phyloP scores from a whole-genome alignment of 2,113 vertebrate genomes.

The Probosciger aterrimus region DNA sequence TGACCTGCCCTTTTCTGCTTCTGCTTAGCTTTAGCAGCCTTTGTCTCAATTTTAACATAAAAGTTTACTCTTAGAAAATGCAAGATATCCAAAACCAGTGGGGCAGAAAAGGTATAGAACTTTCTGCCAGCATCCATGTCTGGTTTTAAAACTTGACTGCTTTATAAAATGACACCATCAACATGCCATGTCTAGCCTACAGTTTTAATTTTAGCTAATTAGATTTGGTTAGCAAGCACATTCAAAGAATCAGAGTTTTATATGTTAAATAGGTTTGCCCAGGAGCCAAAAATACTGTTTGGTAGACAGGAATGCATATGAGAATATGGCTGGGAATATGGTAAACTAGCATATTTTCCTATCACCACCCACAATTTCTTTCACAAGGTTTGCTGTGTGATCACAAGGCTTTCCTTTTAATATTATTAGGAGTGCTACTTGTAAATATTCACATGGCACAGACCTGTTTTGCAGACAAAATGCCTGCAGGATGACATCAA shows the following conservation, averaged over 20 bases:
- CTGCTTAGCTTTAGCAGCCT: background rate
- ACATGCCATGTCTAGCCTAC: background rate
- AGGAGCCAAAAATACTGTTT: background rate
- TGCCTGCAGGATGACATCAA: background rate
- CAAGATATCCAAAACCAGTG: background rate
- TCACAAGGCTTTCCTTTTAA: background rate
- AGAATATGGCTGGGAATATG: background rate
- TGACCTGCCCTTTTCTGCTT: background rate
- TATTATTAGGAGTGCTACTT: background rate
- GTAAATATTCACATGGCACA: background rate
- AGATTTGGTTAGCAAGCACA: background rate
- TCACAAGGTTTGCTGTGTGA: background rate
- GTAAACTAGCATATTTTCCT: background rate
- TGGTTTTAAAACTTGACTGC: background rate
- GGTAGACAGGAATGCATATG: background rate
- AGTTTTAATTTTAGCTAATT: background rate
- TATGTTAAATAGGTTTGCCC: background rate
- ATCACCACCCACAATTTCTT: background rate
- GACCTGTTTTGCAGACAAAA: background rate
- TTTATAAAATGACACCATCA: background rate
- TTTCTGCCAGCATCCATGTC: background rate
- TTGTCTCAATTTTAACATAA: background rate
- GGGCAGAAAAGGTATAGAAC: background rate
- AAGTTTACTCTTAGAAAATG: background rate
- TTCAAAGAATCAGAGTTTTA: slow-evolving; percentile 2